phyloP scores from a whole-genome alignment of 1,140 invertebrate genomes.

The Muscidifurax raptorellus region DNA sequence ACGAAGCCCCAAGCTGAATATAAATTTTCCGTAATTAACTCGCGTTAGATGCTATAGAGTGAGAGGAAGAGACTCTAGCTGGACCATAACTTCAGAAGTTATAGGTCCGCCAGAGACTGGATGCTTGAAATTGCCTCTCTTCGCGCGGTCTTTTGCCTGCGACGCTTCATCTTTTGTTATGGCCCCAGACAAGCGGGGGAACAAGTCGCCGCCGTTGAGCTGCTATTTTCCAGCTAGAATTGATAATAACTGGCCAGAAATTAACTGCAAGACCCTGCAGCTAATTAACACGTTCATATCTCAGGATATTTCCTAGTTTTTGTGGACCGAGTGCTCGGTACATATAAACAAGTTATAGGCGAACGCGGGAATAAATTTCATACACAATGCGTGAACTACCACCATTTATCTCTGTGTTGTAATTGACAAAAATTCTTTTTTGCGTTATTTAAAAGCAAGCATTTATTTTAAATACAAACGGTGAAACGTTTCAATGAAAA shows the following conservation, averaged over 20 bases:
- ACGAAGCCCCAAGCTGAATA: conserved; percentile 52
- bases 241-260: conserved; percentile 33
- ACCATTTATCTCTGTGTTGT: no score
- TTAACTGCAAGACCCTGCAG: conserved; percentile 9
- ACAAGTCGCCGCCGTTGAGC: background rate
- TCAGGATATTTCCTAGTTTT: no score
- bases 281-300: conserved; percentile 43
- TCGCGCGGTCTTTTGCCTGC: conserved; percentile 14
- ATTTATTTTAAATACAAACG: no score
- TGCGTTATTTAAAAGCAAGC: no score
- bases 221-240: no score
- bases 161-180: conserved; percentile 27
- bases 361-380: no score
- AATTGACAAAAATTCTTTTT: no score
- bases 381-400: no score
- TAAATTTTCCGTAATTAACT: conserved; percentile 56
- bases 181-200: conserved; percentile 6
- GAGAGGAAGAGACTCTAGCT: background rate
- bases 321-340: background rate
- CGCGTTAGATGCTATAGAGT: conserved; percentile 49
- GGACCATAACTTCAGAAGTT: conserved; percentile 7
- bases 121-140: conserved; percentile 3
- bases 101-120: no score
- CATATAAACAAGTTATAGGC: no score
- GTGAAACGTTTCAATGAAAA: no score